Evolutionary conservation across 2,797 vertebrate species (phyloP), one percentile per base, ranked within the genome.

Genomic region (Sciurus vulgaris): DNA sequence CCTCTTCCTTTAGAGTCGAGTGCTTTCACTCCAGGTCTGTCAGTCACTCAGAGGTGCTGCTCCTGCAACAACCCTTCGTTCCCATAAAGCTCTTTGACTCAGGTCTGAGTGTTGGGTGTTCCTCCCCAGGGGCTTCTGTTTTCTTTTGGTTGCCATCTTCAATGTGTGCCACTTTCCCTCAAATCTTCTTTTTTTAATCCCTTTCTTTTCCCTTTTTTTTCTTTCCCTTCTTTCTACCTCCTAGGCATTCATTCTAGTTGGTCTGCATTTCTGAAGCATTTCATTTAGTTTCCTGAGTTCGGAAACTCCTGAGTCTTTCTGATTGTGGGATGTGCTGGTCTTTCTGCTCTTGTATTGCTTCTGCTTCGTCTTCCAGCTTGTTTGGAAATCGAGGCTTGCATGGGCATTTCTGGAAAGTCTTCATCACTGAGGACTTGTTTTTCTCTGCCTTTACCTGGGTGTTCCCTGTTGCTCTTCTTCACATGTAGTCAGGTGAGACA

Each of bases 321-420:
- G 30, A 73, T 93, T 83, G 54, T 89, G 76, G 49, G 20, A 17
- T 24, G 0, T 51, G 54, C 84, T 77, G 41, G 78, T 70, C 1
- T 79, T 84, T 76, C 1, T 1, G 12, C 41, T 47, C 67, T 89
- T 61, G 6, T 18, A 4, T 69, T 15, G 12, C 49, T 78, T 82
- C 30, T 24, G 1, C n/a, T 0, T 28, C 44, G 26, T 78, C 86
- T 82, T 86, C 26, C 14, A 73, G 59, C 44, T 74, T 81, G 47
- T 69, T 94, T 78, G 33, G 54, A 85, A 90, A 51, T 67, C 69
- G 96, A 92, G 86, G 41, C 38, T 67, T 92, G 20, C 26, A 7
- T 12, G 65, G 72, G 13, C 85, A 13, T 96, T 93, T 94, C n/a
- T 59, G 94, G 51, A 41, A 13, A 67, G 54, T 49, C 56, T 76